Conservation (phyloP, 1,140 invertebrate genomes). For the Philaenus spumarius region DNA sequence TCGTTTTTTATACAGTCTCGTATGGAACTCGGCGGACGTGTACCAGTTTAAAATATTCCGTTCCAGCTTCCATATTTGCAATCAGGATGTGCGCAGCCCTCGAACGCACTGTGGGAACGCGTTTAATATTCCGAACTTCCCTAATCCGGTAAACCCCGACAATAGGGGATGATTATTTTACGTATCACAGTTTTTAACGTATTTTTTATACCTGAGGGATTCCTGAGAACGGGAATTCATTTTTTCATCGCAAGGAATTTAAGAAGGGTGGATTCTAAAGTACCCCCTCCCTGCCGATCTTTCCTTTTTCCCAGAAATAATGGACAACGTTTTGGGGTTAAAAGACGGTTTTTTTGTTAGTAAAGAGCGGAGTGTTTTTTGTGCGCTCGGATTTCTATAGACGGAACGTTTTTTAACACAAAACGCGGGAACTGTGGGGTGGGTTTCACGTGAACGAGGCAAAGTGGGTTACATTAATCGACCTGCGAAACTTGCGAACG, state of each 20-base stretch:
- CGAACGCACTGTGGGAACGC: constrained; percentile 6
- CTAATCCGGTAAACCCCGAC: constrained; percentile 1
- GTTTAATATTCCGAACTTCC: constrained; percentile 5
- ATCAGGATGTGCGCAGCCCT: no score
- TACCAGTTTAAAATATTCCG: no score
- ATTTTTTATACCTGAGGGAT: constrained; percentile 16
- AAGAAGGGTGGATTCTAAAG: not conserved
- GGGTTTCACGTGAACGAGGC: constrained; percentile 5
- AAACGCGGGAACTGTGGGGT: constrained; percentile 7
- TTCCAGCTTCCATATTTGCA: no score
- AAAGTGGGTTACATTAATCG: constrained; percentile 18
- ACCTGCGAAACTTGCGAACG: not conserved
- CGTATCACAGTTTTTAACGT: constrained; percentile 9
- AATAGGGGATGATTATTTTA: not conserved
- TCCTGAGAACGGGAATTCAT: constrained; percentile 13
- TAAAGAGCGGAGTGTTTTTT: not conserved
- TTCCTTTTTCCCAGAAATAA: constrained; percentile 1
- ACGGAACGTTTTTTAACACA: constrained; percentile 9
- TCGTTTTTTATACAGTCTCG: no score
- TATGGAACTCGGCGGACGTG: no score
- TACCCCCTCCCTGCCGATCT: no score
- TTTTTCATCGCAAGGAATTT: constrained; percentile 13
- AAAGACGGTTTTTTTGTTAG: constrained; percentile 12
- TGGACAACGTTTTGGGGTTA: constrained; percentile 9
- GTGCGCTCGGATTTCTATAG: not conserved